These are phyloP conservation scores for Ranitomeya imitator DNA, from an alignment of 2,113 vertebrate species.

Conservation along the genomic window DNA sequence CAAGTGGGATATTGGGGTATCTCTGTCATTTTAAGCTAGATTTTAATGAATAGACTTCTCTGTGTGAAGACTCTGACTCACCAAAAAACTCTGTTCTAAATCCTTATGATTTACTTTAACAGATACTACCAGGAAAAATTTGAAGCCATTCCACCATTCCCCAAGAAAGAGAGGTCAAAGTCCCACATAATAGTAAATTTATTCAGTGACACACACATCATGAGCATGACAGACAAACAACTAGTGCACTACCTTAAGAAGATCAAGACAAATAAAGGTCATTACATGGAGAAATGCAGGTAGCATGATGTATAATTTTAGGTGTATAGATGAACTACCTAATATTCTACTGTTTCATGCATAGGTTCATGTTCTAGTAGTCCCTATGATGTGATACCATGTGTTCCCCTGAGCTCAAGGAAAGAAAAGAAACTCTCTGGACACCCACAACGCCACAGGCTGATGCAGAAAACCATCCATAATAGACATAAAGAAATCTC, in stretches of 20 bases:
- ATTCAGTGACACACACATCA: background rate
- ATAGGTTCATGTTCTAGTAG: background rate
- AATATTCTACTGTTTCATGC: background rate
- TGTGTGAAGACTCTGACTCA: background rate
- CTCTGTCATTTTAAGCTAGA: too few species aligned
- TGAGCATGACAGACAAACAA: background rate
- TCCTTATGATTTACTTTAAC: background rate
- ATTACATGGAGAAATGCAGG: background rate
- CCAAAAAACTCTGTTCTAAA: background rate
- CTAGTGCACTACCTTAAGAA: background rate
- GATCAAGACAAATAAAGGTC: background rate
- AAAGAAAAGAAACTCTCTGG: background rate
- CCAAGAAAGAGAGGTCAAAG: background rate
- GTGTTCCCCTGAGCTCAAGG: background rate
- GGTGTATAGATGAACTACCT: background rate
- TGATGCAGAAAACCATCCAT: background rate
- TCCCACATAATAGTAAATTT: background rate
- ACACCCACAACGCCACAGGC: background rate
- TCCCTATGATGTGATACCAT: background rate
- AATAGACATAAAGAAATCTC: background rate
- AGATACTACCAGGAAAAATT: background rate
- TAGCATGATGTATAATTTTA: background rate
- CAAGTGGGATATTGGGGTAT: too few species aligned
- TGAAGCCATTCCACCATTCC: background rate
- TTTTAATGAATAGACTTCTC: too few species aligned